Evolutionary conservation across 2,888 invertebrate genomes (phyloP).

Genomic region (Conops quadrifasciatus): DNA sequence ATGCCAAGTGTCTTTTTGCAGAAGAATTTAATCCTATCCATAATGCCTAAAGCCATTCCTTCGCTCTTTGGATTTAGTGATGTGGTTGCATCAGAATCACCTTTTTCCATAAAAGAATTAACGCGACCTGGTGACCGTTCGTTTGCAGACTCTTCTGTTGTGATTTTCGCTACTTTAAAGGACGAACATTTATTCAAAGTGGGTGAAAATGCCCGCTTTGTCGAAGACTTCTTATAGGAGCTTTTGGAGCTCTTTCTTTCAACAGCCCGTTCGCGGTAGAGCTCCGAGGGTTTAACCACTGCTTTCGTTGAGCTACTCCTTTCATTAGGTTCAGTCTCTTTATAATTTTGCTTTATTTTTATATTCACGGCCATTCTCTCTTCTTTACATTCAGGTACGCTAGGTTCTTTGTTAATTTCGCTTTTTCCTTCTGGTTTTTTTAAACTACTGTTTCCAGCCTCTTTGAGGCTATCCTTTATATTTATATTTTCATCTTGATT

Average conservation of each 20-base stretch:
- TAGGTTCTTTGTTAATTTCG: too few relatives aligned
- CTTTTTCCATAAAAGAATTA: constrained; percentile 1
- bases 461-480: too few relatives aligned
- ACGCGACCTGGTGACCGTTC: background rate
- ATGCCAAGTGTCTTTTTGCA: constrained; percentile 42
- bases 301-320: too few relatives aligned
- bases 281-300: too few relatives aligned
- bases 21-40: constrained; percentile 44
- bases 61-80: constrained; percentile 4
- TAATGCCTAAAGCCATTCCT: constrained; percentile 39
- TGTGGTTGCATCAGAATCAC: background rate
- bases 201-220: background rate
- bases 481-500: background rate
- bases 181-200: background rate
- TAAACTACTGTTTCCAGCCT: too few relatives aligned
- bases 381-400: background rate
- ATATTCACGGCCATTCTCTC: background rate
- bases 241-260: too few relatives aligned
- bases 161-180: background rate
- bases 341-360: background rate
- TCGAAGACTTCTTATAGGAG: background rate
- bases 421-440: too few relatives aligned
- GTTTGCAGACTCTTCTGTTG: background rate
- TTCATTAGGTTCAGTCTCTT: too few relatives aligned
- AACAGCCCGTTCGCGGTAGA: too few relatives aligned